A percentile compares a stretch with the other conserved stretches of the same genome.
phyloP scores from a whole-genome alignment of 2,113 vertebrate species.

The Nibea albiflora region DNA sequence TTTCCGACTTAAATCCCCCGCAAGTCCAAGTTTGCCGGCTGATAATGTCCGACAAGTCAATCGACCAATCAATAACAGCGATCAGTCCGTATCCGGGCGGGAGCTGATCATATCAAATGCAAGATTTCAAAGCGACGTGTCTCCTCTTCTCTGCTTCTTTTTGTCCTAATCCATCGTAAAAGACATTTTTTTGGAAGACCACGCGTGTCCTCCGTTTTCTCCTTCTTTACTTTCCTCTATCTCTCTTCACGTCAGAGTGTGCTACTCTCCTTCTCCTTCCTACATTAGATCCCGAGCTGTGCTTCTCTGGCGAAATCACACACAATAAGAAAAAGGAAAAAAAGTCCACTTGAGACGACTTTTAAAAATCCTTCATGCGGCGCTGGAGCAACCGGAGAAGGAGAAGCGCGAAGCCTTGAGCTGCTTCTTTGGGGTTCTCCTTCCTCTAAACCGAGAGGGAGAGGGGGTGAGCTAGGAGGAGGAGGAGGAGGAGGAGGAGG shows the following conservation, averaged over 20 bases:
- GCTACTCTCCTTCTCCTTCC: neutral
- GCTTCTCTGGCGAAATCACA: conserved; percentile 2
- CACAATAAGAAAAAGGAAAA: neutral
- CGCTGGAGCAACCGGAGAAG: neutral
- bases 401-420: conserved; percentile 15
- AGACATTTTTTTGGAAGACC: neutral
- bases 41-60: conserved; percentile 18
- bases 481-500: neutral
- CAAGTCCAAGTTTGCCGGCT: conserved; percentile 51
- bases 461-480: neutral
- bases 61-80: conserved; percentile 9
- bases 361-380: conserved; percentile 32
- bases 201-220: conserved; percentile 22
- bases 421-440: conserved; percentile 45
- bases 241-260: conserved; percentile 15
- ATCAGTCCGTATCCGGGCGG: conserved; percentile 13
- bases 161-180: conserved; percentile 12
- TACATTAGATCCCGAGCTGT: neutral
- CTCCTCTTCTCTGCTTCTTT: neutral
- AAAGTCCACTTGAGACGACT: conserved; percentile 48
- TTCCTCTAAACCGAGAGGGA: conserved; percentile 8
- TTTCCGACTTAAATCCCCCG: conserved; percentile 6
- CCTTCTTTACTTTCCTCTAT: conserved; percentile 15
- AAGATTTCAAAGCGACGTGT: too few species aligned
- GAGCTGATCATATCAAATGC: neutral